Base-by-base conservation (phyloP, 2,113 vertebrate genomes). In the Chamaetylas fuelleborni region DNA sequence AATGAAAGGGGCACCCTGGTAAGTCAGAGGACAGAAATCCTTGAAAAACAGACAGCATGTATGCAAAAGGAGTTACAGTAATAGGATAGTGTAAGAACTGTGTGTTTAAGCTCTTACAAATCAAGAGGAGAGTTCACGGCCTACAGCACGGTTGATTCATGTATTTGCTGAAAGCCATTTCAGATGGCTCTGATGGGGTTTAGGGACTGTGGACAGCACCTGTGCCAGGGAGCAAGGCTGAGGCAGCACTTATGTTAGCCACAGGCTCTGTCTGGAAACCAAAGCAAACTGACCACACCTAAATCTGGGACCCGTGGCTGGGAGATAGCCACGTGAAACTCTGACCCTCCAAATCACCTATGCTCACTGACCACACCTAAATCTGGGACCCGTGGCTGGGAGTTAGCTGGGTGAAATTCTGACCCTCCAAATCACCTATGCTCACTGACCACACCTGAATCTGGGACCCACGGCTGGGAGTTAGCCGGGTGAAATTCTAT, bases 11-110 rank as follows among this genome's bases (percentile, higher is more conserved):
- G n/a, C 12, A 28, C 7, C 18, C 25, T 84, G 36, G 3, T 48
- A 56, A 90, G 36, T 45, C 64, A 81, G 76, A 82, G 73, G 64
- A 72, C 76, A 92, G 85, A 78, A 90, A 76, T 86, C 51, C n/a
- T 64, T 62, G 53, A 60, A 48, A 79, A 74, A 43, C 43, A 95
- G 31, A 26, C 10, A 77, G 12, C 9, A 3, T 1, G 4, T 23
- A 34, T 11, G 17, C 62, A 70, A 85, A 62, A 88, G 45, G 38
- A 77, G 38, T 4, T 14, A 19, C 3, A 54, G 25, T 5, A 43
- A 48, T 28, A 62, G 71, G 54, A 34, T 11, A 25, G 56, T 28
- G 34, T 14, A 42, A 86, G 64, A 70, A 24, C 19, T 36, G 1
- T 5, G 19, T 54, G 72, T 90, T 81, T 62, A 60, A 67, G 34